A percentile compares a stretch with the other conserved stretches of the same genome.
phyloP scores from a whole-genome alignment of 2,888 invertebrate species.

The Venusia cambrica region DNA sequence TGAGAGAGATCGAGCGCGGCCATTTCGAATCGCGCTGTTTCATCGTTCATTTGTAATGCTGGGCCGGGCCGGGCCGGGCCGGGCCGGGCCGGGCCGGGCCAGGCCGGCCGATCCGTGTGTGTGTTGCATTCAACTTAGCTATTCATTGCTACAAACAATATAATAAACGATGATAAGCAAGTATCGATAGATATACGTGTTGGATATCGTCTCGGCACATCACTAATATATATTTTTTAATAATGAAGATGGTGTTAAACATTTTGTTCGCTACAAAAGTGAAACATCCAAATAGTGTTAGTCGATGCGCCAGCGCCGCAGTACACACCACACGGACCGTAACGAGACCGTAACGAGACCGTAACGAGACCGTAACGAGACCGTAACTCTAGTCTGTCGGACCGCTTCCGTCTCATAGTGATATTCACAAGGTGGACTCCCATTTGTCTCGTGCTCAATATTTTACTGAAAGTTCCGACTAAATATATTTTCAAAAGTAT shows the following conservation, averaged over 20 bases:
- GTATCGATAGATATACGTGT: conserved; percentile 8
- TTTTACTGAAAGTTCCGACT: no score
- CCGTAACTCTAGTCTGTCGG: conserved; percentile 55
- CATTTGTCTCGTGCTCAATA: conserved; percentile 57
- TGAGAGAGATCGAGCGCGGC: conserved; percentile 44
- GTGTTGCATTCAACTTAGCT: no score
- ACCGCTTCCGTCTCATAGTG: conserved; percentile 62
- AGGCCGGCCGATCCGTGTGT: no score
- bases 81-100: no score
- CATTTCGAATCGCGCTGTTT: conserved; percentile 32
- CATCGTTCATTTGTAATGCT: conserved; percentile 39
- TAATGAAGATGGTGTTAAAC: conserved; percentile 20
- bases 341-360: no score
- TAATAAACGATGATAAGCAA: conserved; percentile 11
- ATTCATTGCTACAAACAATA: conserved; percentile 36
- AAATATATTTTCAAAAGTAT: no score
- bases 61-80: no score
- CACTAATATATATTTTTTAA: conserved; percentile 2
- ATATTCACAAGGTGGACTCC: conserved; percentile 34
- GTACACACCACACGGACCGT: no score
- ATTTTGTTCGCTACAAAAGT: conserved; percentile 10
- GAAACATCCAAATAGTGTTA: no score
- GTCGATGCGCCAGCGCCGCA: no score
- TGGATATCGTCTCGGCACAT: conserved; percentile 11
- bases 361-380: no score